phyloP scores from a whole-genome alignment of 2,113 vertebrate genomes.

The Athene cunicularia region DNA sequence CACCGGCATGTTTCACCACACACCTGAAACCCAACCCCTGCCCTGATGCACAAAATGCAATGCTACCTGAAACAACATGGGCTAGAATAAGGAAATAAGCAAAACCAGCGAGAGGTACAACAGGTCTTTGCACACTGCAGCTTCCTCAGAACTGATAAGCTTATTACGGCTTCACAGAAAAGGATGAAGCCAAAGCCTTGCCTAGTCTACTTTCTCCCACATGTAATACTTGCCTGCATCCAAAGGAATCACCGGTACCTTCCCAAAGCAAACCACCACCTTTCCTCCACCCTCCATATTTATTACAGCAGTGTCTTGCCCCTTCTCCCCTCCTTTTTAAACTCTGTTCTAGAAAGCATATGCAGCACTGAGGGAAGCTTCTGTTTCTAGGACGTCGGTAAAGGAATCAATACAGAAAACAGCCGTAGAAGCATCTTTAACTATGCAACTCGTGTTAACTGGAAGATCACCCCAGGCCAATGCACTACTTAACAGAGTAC shows the following conservation, averaged over 20 bases:
- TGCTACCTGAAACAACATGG: fast-evolving
- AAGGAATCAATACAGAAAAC: background rate
- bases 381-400: background rate
- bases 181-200: conserved; percentile 43
- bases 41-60: fast-evolving
- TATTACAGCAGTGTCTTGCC: background rate
- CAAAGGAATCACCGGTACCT: background rate
- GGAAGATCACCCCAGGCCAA: background rate
- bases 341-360: background rate
- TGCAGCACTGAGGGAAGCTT: background rate
- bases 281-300: background rate
- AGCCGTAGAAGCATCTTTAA: background rate
- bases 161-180: conserved; percentile 1
- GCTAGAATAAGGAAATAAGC: background rate
- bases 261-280: background rate
- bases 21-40: background rate
- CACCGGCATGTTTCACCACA: background rate
- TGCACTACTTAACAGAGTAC: fast-evolving
- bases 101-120: background rate
- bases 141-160: conserved; percentile 25
- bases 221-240: background rate
- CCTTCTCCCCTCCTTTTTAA: background rate
- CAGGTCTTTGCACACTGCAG: background rate
- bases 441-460: background rate
- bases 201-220: background rate